These are phyloP conservation scores for Drosophila erecta DNA, from an alignment of 1,140 invertebrate species.

Conservation along the genomic window DNA sequence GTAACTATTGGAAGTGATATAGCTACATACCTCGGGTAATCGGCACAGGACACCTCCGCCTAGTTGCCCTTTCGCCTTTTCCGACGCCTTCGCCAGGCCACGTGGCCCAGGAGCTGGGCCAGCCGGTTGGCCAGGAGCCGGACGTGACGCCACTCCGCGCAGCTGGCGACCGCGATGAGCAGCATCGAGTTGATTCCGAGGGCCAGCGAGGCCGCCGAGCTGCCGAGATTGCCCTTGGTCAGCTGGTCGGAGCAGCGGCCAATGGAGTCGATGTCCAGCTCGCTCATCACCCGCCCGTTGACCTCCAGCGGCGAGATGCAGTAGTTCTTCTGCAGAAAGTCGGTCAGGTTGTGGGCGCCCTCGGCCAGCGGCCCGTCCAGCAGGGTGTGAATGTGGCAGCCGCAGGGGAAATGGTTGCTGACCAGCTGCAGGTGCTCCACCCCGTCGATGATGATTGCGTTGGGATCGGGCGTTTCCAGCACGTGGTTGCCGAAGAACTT, in stretches of 20 bases:
- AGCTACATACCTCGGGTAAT: not conserved
- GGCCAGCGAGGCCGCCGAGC: constrained; percentile 80
- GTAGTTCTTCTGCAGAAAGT: constrained; percentile 91
- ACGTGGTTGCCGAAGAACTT: constrained; percentile 93
- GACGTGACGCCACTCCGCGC: constrained; percentile 64
- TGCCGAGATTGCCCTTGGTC: constrained; percentile 88
- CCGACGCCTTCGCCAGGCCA: constrained; percentile 59
- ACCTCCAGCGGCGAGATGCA: constrained; percentile 93
- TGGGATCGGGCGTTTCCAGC: constrained; percentile 89
- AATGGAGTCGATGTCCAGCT: constrained; percentile 89
- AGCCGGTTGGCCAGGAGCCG: constrained; percentile 42
- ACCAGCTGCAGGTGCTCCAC: constrained; percentile 89
- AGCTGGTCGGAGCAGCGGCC: constrained; percentile 89
- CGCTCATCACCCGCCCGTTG: constrained; percentile 90
- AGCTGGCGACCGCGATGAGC: constrained; percentile 74
- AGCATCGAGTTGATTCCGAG: constrained; percentile 72
- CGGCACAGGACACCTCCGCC: not conserved
- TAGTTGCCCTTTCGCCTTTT: constrained; percentile 66
- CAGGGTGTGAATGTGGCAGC: constrained; percentile 91
- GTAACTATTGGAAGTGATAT: no score
- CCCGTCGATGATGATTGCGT: constrained; percentile 88
- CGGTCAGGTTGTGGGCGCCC: constrained; percentile 86
- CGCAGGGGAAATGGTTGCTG: constrained; percentile 93
- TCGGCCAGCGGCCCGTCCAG: constrained; percentile 90
- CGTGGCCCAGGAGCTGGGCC: constrained; percentile 46